A percentile compares a stretch with the other conserved stretches of the same genome.
These are phyloP conservation scores for Argyresthia albistria DNA, from an alignment of 2,888 invertebrate species.

Conservation along the genomic window DNA sequence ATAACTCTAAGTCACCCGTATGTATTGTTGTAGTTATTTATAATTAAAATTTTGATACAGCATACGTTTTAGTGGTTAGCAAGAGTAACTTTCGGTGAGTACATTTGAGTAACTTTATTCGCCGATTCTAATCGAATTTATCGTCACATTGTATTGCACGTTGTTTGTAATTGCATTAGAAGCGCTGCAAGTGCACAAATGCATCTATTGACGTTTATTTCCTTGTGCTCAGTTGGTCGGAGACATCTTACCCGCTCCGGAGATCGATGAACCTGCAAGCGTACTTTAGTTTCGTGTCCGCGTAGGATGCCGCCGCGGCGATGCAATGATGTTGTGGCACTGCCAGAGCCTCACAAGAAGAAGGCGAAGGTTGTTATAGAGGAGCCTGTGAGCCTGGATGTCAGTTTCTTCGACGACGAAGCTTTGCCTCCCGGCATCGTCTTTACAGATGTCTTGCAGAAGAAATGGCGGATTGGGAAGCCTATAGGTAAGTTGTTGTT, in stretches of 20 bases:
- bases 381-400: conserved; percentile 36
- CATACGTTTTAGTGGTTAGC: neutral
- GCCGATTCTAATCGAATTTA: conserved; percentile 28
- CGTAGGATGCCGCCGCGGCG: conserved; percentile 13
- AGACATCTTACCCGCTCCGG: neutral
- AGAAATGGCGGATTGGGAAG: conserved; percentile 90
- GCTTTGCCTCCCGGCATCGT: conserved; percentile 79
- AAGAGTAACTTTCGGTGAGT: conserved; percentile 18
- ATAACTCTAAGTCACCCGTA: neutral
- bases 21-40: neutral
- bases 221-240: neutral
- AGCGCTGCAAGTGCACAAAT: neutral
- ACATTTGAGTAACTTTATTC: conserved; percentile 21
- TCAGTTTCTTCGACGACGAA: conserved; percentile 54
- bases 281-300: neutral
- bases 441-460: conserved; percentile 84
- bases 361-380: conserved; percentile 34
- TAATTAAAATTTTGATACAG: neutral
- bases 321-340: conserved; percentile 35
- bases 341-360: conserved; percentile 46
- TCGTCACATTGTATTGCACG: conserved; percentile 33
- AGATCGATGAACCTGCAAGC: neutral
- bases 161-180: conserved; percentile 34
- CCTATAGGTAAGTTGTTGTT: conserved; percentile 77
- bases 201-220: neutral